These are phyloP conservation scores for Drosophila subpulchrella DNA, from an alignment of 1,140 invertebrate species.

Conservation along the genomic window DNA sequence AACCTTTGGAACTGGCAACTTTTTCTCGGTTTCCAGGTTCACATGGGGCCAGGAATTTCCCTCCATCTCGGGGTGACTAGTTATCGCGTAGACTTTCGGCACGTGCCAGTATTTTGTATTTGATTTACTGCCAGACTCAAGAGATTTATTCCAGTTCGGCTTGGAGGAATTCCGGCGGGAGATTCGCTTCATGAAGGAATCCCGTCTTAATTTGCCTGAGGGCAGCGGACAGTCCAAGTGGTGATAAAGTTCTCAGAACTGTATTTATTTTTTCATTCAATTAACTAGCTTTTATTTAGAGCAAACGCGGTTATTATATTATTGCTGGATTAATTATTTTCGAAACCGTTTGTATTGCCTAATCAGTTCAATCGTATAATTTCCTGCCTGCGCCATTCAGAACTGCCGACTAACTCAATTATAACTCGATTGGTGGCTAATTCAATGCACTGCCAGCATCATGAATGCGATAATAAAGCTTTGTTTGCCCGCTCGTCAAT, in stretches of 20 bases:
- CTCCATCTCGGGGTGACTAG: constrained; percentile 13
- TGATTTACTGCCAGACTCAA: constrained; percentile 68
- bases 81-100: constrained; percentile 38
- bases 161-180: constrained; percentile 12
- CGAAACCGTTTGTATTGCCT: not conserved
- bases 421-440: constrained; percentile 62
- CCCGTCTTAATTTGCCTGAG: constrained; percentile 34
- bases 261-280: constrained; percentile 10
- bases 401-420: constrained; percentile 49
- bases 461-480: constrained; percentile 36
- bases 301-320: not conserved
- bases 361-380: constrained; percentile 15
- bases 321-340: not conserved
- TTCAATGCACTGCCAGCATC: constrained; percentile 44
- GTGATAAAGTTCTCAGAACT: constrained; percentile 1
- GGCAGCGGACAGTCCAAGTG: constrained; percentile 1
- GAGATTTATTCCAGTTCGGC: constrained; percentile 38
- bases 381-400: constrained; percentile 4
- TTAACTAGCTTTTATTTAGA: not conserved
- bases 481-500: constrained; percentile 45
- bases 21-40: constrained; percentile 13
- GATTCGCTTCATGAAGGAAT: constrained; percentile 11
- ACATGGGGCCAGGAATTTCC: not conserved
- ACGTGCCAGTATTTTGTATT: constrained; percentile 77
- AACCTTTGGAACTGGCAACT: constrained; percentile 50